Base-by-base conservation (phyloP, 1,140 invertebrate genomes). In the Pseudomyrmex dendroicus region DNA sequence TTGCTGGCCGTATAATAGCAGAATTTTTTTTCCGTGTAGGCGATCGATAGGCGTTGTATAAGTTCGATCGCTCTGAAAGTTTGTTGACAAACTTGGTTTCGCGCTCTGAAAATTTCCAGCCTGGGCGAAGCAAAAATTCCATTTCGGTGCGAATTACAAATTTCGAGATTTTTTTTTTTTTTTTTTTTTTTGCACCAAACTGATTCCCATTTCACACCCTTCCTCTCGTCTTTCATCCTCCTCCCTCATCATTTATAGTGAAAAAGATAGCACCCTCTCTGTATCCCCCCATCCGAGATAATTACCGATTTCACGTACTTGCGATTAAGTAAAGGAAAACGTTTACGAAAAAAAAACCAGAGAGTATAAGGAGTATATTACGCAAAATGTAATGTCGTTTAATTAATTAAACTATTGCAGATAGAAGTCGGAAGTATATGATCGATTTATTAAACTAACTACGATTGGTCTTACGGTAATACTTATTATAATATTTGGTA, bases 351-450 rank as follows among this genome's bases (percentile, higher is more conserved):
- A 84, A 73, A 90, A 84, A 84, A 89, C 25, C 25, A 25, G 25
- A 87, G 86, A 90, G 88, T 91, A 93, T 93, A 35, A 35, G 35
- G 35, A 35, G 5, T 35, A 35, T 35, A 35, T 35, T 35, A 93
- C 91, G 90, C 90, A 89, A 35, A 35, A 92, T 93, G 92, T 92
- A 92, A 93, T 92, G 92, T 93, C 92, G 91, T 92, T 80, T 91
- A 90, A 91, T 91, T 89, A 90, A 89, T 35, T 35, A 35, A 35
- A 35, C 89, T 90, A 91, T 89, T 91, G 88, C 88, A 89, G 87
- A 90, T 86, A 86, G 84, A 89, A 86, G 57, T 90, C 86, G 84
- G 91, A 89, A 82, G 83, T 87, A 91, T 89, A 88, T 87, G 87
- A 91, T 91, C 82, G 86, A 91, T 90, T 89, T 88, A 90, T 92